Evolutionary conservation across 2,113 vertebrate species (phyloP).

Genomic region (Penelope pileata): DNA sequence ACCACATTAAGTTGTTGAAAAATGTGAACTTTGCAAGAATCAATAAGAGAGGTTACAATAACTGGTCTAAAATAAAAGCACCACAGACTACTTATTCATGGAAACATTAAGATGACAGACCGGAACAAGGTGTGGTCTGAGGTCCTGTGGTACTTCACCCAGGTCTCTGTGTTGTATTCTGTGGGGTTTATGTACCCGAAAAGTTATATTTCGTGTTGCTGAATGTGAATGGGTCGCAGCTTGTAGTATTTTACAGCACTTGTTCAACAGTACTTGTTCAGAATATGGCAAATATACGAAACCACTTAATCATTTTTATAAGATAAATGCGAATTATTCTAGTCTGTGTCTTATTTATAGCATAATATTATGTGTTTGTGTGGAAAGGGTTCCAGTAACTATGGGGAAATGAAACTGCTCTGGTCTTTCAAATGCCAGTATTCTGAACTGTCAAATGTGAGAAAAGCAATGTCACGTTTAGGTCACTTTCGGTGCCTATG

Average conservation of each 20-base stretch:
- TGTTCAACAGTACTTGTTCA: not conserved
- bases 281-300: not conserved
- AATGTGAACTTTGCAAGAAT: not conserved
- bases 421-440: not conserved
- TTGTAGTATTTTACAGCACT: not conserved
- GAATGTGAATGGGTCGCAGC: not conserved
- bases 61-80: not conserved
- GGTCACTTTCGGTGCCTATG: not conserved
- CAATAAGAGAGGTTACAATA: not conserved
- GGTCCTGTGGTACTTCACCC: not conserved
- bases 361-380: too few species aligned
- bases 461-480: not conserved
- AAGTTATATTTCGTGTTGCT: not conserved
- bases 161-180: not conserved
- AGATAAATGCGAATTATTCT: not conserved
- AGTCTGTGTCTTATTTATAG: not conserved
- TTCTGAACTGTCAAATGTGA: not conserved
- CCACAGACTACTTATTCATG: not conserved
- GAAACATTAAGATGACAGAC: fast-evolving
- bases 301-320: not conserved
- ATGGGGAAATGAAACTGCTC: not conserved
- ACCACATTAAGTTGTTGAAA: not conserved
- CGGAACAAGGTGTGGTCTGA: not conserved
- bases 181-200: fast-evolving
- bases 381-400: not conserved